Base-by-base conservation (phyloP, 2,888 invertebrate species). In the Xanthia togata region DNA sequence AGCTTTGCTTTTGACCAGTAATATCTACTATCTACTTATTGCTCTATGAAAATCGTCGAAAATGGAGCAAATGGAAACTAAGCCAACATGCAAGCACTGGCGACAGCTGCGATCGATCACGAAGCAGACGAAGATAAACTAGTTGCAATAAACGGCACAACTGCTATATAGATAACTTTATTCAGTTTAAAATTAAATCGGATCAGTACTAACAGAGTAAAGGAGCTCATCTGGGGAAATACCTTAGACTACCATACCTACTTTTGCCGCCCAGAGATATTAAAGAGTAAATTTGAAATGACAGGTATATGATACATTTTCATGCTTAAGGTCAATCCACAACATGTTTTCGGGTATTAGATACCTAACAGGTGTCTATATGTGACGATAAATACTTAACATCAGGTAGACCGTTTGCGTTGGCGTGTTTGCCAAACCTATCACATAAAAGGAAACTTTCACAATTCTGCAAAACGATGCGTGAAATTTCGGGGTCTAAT, bases 31-130 rank as follows among this genome's bases (percentile, higher is more conserved):
- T 12, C n/a, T 6, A 59, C 31, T 31, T 50, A 38, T n/a, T n/a
- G 1, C 11, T 41, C 11, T 20, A 12, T 14, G 6, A 4, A 73
- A 59, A 55, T 59, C 11, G 1, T 17, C 4, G 4, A 23, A 78
- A 76, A 65, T 4, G 9, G 8, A 76, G 14, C 41, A 65, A 77
- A 68, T n/a, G 14, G 35, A 68, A 53, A 57, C 53, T 62, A 38
- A 55, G 8, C 57, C n/a, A 41, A 68, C 78, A 60, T 50, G 63
- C 55, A 82, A 50, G 35, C 65, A 38, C 14, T 57, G 50, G n/a
- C 41, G 78, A 78, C 73, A 78, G 68, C 82, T 69, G 69, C 68
- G 12, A 82, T 82, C 69, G 50, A 82, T 81, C 78, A 73, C 78
- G 26, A 65, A 60, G 14, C 53, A 69, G 60, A 78, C 73, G 26